Evolutionary conservation across 2,888 invertebrate genomes (phyloP), one percentile per base, ranked within the genome.

Genomic region (Drosophila rubida): DNA sequence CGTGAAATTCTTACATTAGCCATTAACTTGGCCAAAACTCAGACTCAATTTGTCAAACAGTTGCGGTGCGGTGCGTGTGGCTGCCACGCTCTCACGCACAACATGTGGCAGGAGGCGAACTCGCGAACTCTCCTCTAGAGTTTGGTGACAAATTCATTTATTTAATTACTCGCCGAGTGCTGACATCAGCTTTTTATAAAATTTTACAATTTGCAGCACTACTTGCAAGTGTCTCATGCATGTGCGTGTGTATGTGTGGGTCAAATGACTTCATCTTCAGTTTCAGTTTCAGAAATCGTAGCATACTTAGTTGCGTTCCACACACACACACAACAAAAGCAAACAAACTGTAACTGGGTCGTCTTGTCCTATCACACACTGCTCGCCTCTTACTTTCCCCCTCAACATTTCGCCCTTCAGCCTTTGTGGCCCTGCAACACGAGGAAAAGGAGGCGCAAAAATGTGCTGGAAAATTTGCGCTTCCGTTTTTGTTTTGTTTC

Each of bases 401-500:
- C 9, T 9, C 9, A 22, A n/a, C 7, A 8, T 19, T 35, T 45
- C 9, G 6, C 4, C 32, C 14, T 14, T 13, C 22, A 5, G 3
- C 9, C 32, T n/a, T 4, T 23, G 13, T 41, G 11, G 25, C 37
- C 37, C 2, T 23, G 50, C 50, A 45, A 25, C 27, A 27, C 14
- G 27, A 27, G 39, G 7, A 25, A 58, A 53, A 41, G 25, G 61
- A 37, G 42, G 66, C 54, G 72, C 67, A 87, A 85, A 89, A 87
- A 89, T 89, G 87, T 84, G 84, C 85, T 89, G 88, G 89, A 87
- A 87, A 87, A 89, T 87, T 88, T 88, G 87, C 85, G 79, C 89
- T 87, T 87, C 89, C 87, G 86, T 84, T 87, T 88, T 88, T 81
- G 87, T 87, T 89, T 88, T 87, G 85, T 88, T 87, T 87, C 87